Base-by-base conservation (phyloP, 1,140 invertebrate species). In the Calosoma granatense region DNA sequence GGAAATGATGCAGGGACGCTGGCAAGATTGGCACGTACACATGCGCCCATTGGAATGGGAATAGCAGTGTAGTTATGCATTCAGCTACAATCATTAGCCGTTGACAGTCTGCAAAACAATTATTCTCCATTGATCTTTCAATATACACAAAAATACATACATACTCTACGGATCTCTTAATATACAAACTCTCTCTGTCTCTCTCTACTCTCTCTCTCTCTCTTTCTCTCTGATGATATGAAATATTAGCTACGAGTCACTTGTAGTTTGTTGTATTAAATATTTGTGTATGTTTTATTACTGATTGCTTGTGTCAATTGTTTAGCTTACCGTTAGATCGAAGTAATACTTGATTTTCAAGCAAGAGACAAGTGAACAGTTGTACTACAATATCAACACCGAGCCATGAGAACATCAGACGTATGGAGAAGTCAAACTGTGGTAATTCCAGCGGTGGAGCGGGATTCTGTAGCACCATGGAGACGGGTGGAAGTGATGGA, bases 11-110 rank as follows among this genome's bases (percentile, higher is more conserved):
- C 51, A 98, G 77, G 15, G 93, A 92, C 19, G 93, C 87, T 1
- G 97, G 97, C 60, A 99, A 76, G 66, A 99, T 98, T 2, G 97
- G 97, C 20, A 98, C 97, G 74, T 99, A 99, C 0, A 98, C 95
- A 72, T 99, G 94, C 55, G 95, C 93, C 97, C 97, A 99, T 3
- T 84, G 77, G 70, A 98, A 99, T 0, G 97, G 97, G 70, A 97
- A 92, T 2, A 98, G 73, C 20, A 99, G 75, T 0, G 88, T 79
- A 22, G 86, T 90, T 51, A 99, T 84, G 63, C 91, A 90, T 75
- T 99, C 97, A 14, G 95, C 92, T 1, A 99, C 92, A 47, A 97
- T 76, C 95, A 98, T 99, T 59, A 99, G 75, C 66, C 88, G 87
- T 74, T 96, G 90, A 73, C 93, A 93, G 77, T 97, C 94, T 86